These are phyloP conservation scores for Ibidorhyncha struthersii DNA, from an alignment of 2,113 vertebrate genomes.

Conservation along the genomic window DNA sequence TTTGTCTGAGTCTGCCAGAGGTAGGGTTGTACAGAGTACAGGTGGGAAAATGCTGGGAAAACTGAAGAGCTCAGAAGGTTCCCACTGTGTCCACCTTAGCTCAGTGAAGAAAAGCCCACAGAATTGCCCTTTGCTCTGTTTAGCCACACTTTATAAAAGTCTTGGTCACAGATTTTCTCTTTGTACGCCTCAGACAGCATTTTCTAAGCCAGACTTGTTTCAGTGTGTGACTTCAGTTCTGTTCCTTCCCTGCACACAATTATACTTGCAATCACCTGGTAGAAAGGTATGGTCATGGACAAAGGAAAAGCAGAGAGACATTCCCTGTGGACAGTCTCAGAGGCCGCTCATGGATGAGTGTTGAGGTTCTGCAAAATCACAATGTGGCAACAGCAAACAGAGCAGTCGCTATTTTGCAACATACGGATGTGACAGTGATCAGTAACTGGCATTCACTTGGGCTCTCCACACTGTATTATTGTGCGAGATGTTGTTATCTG, in stretches of 20 bases:
- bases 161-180: neutral
- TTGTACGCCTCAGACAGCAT: neutral
- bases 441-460: neutral
- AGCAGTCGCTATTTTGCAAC: neutral
- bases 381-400: neutral
- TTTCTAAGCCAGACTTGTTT: neutral
- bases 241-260: neutral
- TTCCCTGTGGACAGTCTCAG: neutral
- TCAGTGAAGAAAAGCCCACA: neutral
- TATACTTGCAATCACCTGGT: neutral
- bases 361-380: neutral
- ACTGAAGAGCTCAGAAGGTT: neutral
- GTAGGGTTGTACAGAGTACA: neutral
- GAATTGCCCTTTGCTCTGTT: neutral
- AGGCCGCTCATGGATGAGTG: neutral
- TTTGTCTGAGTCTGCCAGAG: neutral
- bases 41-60: neutral
- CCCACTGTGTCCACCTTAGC: neutral
- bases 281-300: neutral
- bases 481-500: conserved; percentile 9
- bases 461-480: neutral
- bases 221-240: neutral
- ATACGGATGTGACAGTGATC: neutral
- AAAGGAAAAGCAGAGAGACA: neutral
- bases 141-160: neutral